These are phyloP conservation scores for Azorinus chamasolen DNA, from an alignment of 2,888 invertebrate genomes.

Conservation along the genomic window DNA sequence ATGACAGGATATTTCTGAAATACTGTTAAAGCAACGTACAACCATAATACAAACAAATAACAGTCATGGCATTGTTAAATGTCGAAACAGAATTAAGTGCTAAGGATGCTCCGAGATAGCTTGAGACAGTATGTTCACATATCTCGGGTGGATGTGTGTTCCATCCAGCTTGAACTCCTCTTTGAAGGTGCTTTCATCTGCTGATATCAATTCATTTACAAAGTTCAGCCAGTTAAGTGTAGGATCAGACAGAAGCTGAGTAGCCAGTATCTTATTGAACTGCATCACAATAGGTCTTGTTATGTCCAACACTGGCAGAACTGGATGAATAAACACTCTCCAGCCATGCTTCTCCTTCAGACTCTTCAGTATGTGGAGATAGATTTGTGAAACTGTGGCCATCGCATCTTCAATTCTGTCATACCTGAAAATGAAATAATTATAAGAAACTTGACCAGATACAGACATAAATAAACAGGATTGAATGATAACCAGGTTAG, in stretches of 20 bases:
- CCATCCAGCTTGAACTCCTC: conserved; percentile 59
- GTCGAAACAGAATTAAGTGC: too few relatives aligned
- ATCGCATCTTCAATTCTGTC: conserved; percentile 68
- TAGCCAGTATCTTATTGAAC: conserved; percentile 66
- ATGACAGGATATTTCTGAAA: too few relatives aligned
- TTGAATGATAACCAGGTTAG: too few relatives aligned
- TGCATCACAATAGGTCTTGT: conserved; percentile 69
- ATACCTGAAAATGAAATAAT: conserved; percentile 40
- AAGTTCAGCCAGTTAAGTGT: conserved; percentile 63
- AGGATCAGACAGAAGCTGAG: conserved; percentile 47
- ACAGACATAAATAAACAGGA: too few relatives aligned
- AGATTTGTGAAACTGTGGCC: conserved; percentile 60
- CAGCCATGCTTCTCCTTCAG: conserved; percentile 51
- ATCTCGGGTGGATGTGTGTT: conserved; percentile 64
- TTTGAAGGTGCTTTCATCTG: conserved; percentile 24
- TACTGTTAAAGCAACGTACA: too few relatives aligned
- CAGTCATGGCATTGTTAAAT: too few relatives aligned
- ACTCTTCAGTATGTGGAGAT: conserved; percentile 49
- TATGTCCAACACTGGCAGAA: conserved; percentile 65
- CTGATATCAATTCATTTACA: conserved; percentile 50
- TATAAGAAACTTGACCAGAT: too few relatives aligned
- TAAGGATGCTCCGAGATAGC: too few relatives aligned
- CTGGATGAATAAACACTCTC: conserved; percentile 68
- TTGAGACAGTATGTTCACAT: conserved; percentile 12
- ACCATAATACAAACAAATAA: too few relatives aligned